Percentiles rank a stretch among this genome's conserved stretches.
These are phyloP conservation scores for Ochropleura leucogaster DNA, from an alignment of 2,888 invertebrate species.

Conservation along the genomic window DNA sequence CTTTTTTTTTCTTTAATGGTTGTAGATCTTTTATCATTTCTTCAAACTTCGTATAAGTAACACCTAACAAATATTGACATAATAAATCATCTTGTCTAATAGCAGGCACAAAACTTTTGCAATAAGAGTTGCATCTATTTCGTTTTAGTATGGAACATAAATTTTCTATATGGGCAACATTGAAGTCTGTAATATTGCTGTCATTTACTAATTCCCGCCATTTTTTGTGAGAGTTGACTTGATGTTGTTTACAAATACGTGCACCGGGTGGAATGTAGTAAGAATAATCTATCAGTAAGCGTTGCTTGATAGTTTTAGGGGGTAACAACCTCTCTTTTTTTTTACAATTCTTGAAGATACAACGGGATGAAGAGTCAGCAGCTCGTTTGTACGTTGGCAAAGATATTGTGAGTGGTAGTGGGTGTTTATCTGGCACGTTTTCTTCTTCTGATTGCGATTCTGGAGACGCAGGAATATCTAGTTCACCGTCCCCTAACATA, in stretches of 20 bases:
- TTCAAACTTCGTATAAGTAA: not conserved
- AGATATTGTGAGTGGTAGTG: not conserved
- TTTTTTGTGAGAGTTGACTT: not conserved
- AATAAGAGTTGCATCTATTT: not conserved
- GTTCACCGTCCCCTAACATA: slow-evolving; percentile 14
- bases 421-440: not conserved
- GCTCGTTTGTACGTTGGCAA: slow-evolving; percentile 22
- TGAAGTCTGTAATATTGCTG: slow-evolving; percentile 22
- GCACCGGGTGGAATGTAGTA: not conserved
- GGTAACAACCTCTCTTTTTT: accelerated
- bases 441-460: slow-evolving; percentile 7
- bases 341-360: slow-evolving; percentile 29
- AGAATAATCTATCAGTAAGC: slow-evolving; percentile 33
- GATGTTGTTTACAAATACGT: slow-evolving; percentile 19
- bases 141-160: not conserved
- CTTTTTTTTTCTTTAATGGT: not conserved
- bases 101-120: not conserved
- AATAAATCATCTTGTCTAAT: slow-evolving; percentile 4
- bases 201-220: slow-evolving; percentile 10
- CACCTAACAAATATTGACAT: slow-evolving; percentile 32
- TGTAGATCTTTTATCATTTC: slow-evolving; percentile 9
- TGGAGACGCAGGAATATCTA: slow-evolving; percentile 39
- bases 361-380: not conserved
- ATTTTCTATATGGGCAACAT: slow-evolving; percentile 9
- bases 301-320: slow-evolving; percentile 1